Conservation (phyloP, 92 coral and sea anemone species). For the Pocillopora grandis region DNA sequence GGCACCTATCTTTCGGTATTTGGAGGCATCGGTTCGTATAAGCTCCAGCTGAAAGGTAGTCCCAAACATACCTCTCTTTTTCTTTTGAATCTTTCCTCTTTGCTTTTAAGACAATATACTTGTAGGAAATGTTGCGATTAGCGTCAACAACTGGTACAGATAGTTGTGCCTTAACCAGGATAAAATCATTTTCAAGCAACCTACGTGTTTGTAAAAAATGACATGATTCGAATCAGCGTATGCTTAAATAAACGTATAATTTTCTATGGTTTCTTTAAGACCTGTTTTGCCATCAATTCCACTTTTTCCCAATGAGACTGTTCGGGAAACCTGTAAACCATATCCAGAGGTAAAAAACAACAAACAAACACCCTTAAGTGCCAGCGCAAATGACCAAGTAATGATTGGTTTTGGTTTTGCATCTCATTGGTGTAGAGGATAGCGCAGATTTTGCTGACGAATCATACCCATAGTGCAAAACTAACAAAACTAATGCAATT, state of each 20-base stretch:
- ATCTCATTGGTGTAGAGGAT: too few relatives aligned
- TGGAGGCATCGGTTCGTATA: conserved; percentile 41
- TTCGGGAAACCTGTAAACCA: not conserved
- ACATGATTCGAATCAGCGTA: not conserved
- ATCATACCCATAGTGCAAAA: too few relatives aligned
- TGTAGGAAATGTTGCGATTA: conserved; percentile 24
- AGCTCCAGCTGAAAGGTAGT: conserved; percentile 25
- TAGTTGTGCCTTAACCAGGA: conserved; percentile 29
- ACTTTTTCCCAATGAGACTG: not conserved
- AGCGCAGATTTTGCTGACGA: too few relatives aligned
- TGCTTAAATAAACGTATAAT: not conserved
- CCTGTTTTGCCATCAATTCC: not conserved
- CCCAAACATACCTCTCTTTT: conserved; percentile 36
- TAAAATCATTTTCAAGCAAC: conserved; percentile 8
- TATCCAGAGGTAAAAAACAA: too few relatives aligned
- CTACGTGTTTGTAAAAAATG: not conserved
- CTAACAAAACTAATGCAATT: too few relatives aligned
- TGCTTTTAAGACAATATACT: conserved; percentile 42
- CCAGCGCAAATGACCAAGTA: not conserved
- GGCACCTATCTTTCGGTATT: conserved; percentile 29
- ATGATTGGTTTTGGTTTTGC: too few relatives aligned
- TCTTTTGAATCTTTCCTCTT: conserved; percentile 13
- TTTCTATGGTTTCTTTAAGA: too few relatives aligned
- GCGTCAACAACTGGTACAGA: conserved; percentile 1
- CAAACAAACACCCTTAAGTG: too few relatives aligned